These are phyloP conservation scores for Poeciliopsis turneri DNA, from an alignment of 2,797 vertebrate species.

Conservation along the genomic window DNA sequence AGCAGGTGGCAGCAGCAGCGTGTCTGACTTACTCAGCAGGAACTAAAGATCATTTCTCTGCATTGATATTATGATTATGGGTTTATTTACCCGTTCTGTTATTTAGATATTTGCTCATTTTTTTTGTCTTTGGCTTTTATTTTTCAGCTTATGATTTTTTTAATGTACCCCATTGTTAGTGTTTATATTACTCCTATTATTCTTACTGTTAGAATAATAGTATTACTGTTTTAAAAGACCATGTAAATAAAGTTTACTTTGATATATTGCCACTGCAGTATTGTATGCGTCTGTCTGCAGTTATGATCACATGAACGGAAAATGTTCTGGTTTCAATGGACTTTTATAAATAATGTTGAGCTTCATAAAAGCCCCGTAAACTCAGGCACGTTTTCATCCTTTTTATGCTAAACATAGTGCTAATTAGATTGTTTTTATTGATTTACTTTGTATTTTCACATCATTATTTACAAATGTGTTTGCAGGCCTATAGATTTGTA, in stretches of 20 bases:
- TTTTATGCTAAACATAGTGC: background rate
- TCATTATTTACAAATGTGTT: background rate
- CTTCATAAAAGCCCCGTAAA: too few species aligned
- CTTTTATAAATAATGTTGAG: background rate
- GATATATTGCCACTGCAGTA: background rate
- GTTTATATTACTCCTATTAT: background rate
- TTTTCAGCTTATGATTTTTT: background rate
- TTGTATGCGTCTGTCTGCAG: background rate
- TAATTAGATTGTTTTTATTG: background rate
- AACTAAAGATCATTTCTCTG: slow-evolving; percentile 3
- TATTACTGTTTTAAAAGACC: too few species aligned
- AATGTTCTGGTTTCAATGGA: background rate
- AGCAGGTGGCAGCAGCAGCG: slow-evolving; percentile 74
- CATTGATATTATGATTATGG: slow-evolving; percentile 16
- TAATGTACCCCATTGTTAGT: background rate
- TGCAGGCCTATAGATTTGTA: background rate
- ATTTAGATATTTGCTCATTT: slow-evolving; percentile 9
- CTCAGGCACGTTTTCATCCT: background rate
- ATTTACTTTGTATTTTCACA: background rate
- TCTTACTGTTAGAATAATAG: background rate
- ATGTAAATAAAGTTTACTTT: background rate
- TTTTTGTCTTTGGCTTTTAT: background rate
- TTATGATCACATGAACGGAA: background rate
- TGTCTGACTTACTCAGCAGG: slow-evolving; percentile 14
- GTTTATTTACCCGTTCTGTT: slow-evolving; percentile 21